Base-by-base conservation (phyloP, 2,888 invertebrate species). In the Dicyrtoma fusca region DNA sequence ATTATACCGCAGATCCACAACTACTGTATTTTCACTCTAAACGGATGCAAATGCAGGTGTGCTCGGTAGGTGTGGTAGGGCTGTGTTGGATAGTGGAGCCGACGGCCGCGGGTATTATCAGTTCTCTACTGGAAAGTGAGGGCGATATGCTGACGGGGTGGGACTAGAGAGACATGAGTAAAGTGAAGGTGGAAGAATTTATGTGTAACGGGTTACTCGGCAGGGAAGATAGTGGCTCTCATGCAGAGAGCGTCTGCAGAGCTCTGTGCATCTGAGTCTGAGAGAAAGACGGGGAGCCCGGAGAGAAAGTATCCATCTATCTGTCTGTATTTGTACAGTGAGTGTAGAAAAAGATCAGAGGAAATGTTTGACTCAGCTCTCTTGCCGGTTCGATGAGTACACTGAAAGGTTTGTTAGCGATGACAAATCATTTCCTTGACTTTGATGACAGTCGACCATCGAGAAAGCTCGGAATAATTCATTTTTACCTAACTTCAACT, bases 371-470 rank as follows among this genome's bases (percentile, higher is more conserved):
- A 76, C 73, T 76, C 76, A 75, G 76, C 76, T 75, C 71, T 76
- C 73, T 76, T 74, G 73, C 74, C 74, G 74, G 71, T 74, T 76
- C 55, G 62, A 71, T 70, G 71, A 66, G 51, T 65, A 49, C 51
- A 65, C 26, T 34, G 26, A 75, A 75, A 75, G 75, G 77, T 77
- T 76, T 77, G 76, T 76, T 76, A 74, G 74, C 76, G 74, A 76
- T 76, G 77, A 76, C 76, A 76, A 77, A 77, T 77, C 77, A 77
- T 77, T 77, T 77, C 76, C 77, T 74, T 71, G 68, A 64, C 74
- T 66, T 69, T 74, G 76, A 75, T 73, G 75, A 76, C 75, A 74
- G 73, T 63, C 34, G 72, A 23, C 68, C 59, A 61, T 65, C 61
- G 34, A 72, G 26, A 64, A 47, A 57, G 53, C 42, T 57, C 23